Evolutionary conservation across 2,888 invertebrate species (phyloP), one percentile per base, ranked within the genome.

Genomic region (Spialia ferax): DNA sequence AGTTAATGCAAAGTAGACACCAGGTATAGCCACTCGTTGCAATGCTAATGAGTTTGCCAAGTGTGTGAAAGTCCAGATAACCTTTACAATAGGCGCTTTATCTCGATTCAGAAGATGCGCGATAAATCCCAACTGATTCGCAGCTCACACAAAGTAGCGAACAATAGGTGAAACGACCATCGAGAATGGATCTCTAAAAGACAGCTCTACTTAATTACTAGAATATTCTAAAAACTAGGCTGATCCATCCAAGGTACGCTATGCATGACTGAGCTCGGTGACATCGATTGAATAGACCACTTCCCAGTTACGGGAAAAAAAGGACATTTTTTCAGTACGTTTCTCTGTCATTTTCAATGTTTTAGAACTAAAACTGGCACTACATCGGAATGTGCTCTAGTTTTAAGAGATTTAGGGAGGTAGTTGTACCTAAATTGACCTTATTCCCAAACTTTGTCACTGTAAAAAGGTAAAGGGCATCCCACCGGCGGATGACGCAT

Each of bases 401-500:
- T 68, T 55, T 29, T 10, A 13, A 45, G 20, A 32, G 22, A 35
- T 10, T 52, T 38, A 48, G 48, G 29, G 32, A 11, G 77, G 72
- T 74, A 80, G 13, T 60, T n/a, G 42, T 32, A 1, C 23, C 11
- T 3, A 32, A 42, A 73, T 20, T 35, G 72, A 69, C 70, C 73
- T 67, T 74, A 78, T 80, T 78, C 68, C 71, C 68, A 55, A 63
- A 73, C 75, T 79, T 78, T 79, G 78, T 76, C 71, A 76, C 65
- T 70, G 78, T 79, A 83, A 88, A 87, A 88, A 84, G 78, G 83
- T 86, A 88, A 89, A 92, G 93, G 92, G 89, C 93, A 93, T 89
- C 93, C 93, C 92, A 93, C 94, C 94, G 94, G 94, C 88, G 92
- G 94, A 94, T 94, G 94, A 94, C 94, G 94, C 94, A 94, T 94